Base-by-base conservation (phyloP, 2,113 vertebrate genomes). In the Xenopus borealis region DNA sequence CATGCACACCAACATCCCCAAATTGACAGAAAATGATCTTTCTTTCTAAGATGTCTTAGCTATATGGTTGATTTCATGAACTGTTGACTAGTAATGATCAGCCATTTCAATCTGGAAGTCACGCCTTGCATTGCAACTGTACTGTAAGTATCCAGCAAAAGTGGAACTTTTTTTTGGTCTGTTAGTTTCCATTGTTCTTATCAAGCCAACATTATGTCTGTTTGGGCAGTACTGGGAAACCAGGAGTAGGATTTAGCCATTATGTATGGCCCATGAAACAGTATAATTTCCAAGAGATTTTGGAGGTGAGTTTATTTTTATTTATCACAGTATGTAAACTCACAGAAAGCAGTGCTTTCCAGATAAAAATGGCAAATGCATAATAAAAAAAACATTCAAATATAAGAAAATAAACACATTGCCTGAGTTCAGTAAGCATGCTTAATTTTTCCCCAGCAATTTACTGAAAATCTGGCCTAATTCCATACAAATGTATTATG, bases 51-150 rank as follows among this genome's bases (percentile, higher is more conserved):
- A 40, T 6, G 5, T 40, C 33, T 40, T 12, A 50, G 11, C 4
- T 13, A 50, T 10, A 50, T 65, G 69, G 46, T 12, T 79, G 53
- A 80, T 66, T 78, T 52, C 64, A 75, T 75, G 57, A 72, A 64
- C 66, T 79, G 72, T 65, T 69, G 18, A 82, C 71, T 80, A 85
- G 61, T 65, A 81, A 76, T 69, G 70, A 55, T 23, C 66, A 82
- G 79, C 74, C 81, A 83, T 79, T 90, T 91, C 75, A 85, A 86
- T 85, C 86, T 89, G 85, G 85, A 89, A 81, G 61, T 9, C 12
- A 50, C 64, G 72, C 73, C n/a, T 33, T 50, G 11, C 20, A 16
- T 18, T 33, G 14, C n/a, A 30, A 13, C 5, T 67, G 3, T 40
- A 9, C 33, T 40, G 33, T 47, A 18, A 23, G 18, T 33, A 23